Evolutionary conservation across 2,113 vertebrate genomes (phyloP), one percentile per base, ranked within the genome.

Genomic region (Abramis brama): DNA sequence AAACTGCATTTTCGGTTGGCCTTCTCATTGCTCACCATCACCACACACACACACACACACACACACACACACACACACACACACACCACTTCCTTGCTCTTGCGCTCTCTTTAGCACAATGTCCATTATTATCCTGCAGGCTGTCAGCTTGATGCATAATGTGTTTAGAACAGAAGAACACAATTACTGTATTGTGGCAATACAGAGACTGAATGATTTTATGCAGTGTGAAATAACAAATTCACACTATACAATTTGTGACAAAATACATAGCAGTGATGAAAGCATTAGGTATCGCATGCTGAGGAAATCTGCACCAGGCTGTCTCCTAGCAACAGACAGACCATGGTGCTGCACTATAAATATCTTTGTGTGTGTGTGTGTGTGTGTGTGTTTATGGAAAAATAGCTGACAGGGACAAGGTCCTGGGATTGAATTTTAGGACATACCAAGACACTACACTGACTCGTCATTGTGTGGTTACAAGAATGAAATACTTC

Each of bases 271-370:
- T 89, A 78, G 50, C 87, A 68, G 87, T 89, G 91, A 87, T 89
- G 87, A 91, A 89, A 93, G 91, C 83, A 87, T 91, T 90, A 82
- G 79, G 85, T 85, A 90, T 83, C 90, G 88, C 87, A 85, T 87
- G 85, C 86, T 82, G 85, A 79, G 85, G 84, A 89, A 87, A 79
- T 86, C 87, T 87, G 84, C 84, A 83, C 86, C 39, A 79, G 83
- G 68, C 89, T 89, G 94, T 94, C 86, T 92, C 94, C 91, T 94
- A 93, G 93, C 93, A 94, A 94, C 94, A 94, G 89, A 89, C 86
- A 88, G 93, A 88, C 83, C 50, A 83, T 84, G 88, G 82, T 89
- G 84, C 83, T 82, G 86, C 23, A 85, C 93, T 94, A 94, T 92
- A 93, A 94, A 94, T 94, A 94, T 90, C 86, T 27, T 1, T 39